These are phyloP conservation scores for Drosophila pandora DNA, from an alignment of 1,140 invertebrate species.

Conservation along the genomic window DNA sequence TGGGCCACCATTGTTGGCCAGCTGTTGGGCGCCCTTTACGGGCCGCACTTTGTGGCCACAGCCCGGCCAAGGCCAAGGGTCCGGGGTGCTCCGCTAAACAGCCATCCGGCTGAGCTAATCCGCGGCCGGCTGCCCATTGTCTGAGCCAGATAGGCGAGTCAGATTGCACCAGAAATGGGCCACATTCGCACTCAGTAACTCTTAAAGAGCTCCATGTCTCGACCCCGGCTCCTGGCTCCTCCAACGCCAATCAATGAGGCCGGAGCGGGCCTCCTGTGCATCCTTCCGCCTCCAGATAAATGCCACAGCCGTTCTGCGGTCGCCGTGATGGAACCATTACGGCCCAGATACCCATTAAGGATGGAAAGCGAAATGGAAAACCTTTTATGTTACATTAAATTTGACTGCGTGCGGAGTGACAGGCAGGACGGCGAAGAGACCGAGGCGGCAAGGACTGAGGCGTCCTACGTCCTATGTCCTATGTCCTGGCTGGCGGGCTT, in stretches of 20 bases:
- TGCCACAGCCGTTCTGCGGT: conserved; percentile 23
- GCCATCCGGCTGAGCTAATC: conserved; percentile 62
- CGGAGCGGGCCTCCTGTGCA: background rate
- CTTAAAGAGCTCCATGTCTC: background rate
- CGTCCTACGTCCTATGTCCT: conserved; percentile 1
- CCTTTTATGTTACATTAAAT: conserved; percentile 53
- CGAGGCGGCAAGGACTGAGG: background rate
- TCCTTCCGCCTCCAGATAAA: conserved; percentile 1
- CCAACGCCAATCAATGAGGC: background rate
- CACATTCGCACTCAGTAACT: background rate
- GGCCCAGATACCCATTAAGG: conserved; percentile 16
- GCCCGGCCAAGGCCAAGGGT: conserved; percentile 29
- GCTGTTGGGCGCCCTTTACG: conserved; percentile 59
- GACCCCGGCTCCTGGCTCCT: background rate
- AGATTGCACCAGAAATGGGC: background rate
- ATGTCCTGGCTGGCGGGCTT: conserved; percentile 44
- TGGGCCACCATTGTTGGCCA: conserved; percentile 45
- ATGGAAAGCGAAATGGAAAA: conserved; percentile 38
- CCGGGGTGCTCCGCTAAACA: conserved; percentile 47
- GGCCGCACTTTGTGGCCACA: conserved; percentile 68
- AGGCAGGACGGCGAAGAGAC: background rate
- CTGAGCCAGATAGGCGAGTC: conserved; percentile 20
- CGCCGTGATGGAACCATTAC: conserved; percentile 39
- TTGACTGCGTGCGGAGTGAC: conserved; percentile 41
- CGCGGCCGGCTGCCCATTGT: conserved; percentile 29